Base-by-base conservation (phyloP, 2,888 invertebrate species). In the Beris chalybata region DNA sequence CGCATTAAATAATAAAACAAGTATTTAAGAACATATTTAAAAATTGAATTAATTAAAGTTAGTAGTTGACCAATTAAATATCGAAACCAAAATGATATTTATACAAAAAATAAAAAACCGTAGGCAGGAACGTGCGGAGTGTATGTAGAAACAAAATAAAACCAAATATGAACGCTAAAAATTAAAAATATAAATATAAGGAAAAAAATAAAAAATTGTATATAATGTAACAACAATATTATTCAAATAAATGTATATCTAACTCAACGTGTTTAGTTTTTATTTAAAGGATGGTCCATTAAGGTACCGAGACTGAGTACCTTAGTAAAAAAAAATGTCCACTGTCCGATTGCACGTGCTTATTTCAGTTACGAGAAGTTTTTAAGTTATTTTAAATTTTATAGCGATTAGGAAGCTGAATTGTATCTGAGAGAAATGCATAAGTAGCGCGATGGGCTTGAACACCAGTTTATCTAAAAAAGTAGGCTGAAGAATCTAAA, bases 81-180 rank as follows among this genome's bases (percentile, higher is more conserved):
- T 67, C 71, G 77, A 73, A 65, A 65, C n/a, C 48, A 65, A 65
- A 38, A 65, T 50, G 57, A 65, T 65, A 58, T 65, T 65, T 65
- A 67, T 66, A 59, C 58, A 74, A 74, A 75, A 75, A 75, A 75
- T 76, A 76, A 76, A 75, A 77, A 78, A 79, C 75, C 78, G 76
- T 79, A 78, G 79, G 79, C 79, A 79, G 79, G 79, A 77, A 78
- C 79, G 79, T 79, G 79, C 79, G 79, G 79, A 77, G 78, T 69
- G 76, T 73, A 72, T 70, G 70, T 67, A 69, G 65, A 50, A 65
- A 61, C 61, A 50, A 61, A 53, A 69, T 69, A 70, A 74, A 72
- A 72, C 66, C 67, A 69, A 69, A 69, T 65, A 65, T 65, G 69
- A 69, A 61, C 63, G 67, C 65, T 69, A 68, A 63, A 61, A 56